These are phyloP conservation scores for Drosophila mettleri DNA, from an alignment of 2,888 invertebrate genomes.

Conservation along the genomic window DNA sequence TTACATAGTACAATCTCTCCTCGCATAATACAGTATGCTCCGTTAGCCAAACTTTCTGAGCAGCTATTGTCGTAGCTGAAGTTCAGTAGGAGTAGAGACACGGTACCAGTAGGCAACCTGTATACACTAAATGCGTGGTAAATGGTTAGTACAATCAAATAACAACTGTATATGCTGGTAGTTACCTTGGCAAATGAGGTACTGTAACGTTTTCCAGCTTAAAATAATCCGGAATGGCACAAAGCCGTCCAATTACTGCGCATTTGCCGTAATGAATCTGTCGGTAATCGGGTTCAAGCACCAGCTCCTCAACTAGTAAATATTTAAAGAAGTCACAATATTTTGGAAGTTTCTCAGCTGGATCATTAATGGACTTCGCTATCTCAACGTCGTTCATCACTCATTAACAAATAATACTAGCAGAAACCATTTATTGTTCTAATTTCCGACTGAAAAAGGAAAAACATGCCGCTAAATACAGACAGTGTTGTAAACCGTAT, in stretches of 20 bases:
- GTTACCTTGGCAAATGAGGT: conserved; percentile 69
- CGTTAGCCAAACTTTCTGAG: conserved; percentile 47
- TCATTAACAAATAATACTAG: background rate
- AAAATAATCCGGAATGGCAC: conserved; percentile 43
- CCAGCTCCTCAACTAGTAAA: conserved; percentile 80
- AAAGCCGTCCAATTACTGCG: conserved; percentile 79
- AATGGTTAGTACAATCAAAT: background rate
- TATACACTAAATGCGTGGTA: conserved; percentile 55
- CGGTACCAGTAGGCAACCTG: conserved; percentile 72
- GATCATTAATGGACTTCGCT: conserved; percentile 11
- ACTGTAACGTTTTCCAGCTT: conserved; percentile 77
- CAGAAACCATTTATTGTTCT: background rate
- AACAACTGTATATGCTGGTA: accelerated
- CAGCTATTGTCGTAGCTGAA: conserved; percentile 42
- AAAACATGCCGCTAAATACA: conserved; percentile 15
- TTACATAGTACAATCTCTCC: conserved; percentile 78
- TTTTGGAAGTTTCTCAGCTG: conserved; percentile 45
- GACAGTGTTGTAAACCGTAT: conserved; percentile 26
- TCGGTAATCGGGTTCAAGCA: conserved; percentile 63
- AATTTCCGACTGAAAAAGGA: background rate
- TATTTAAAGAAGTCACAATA: conserved; percentile 75
- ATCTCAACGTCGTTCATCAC: conserved; percentile 39
- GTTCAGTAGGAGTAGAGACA: conserved; percentile 67
- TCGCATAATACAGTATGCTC: conserved; percentile 71
- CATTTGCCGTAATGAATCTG: conserved; percentile 81